Base-by-base conservation (phyloP, 2,113 vertebrate species). In the Australoheros scitulus region DNA sequence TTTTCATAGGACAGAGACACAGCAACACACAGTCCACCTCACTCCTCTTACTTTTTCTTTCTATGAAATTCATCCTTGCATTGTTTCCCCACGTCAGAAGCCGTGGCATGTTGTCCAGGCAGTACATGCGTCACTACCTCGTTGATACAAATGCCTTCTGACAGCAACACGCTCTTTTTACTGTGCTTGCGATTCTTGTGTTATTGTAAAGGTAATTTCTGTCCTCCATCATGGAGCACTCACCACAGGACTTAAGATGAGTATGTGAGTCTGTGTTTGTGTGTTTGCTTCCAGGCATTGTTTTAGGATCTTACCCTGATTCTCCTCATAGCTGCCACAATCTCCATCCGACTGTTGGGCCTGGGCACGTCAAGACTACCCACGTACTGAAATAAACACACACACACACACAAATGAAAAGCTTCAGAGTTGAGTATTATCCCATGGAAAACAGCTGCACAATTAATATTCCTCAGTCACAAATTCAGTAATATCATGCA, bases 331-430 rank as follows among this genome's bases (percentile, higher is more conserved):
- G 97, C 96, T 22, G 97, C 97, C 68, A 98, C 97, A 0, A 98
- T 98, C 94, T 98, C 97, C 97, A 98, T 96, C 0, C 97, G 97
- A 88, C 97, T 98, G 96, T 96, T 98, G 86, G 97, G 97, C 88
- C 97, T 95, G 57, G 97, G 96, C 7, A 98, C 97, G 1, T 98
- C 97, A 75, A 98, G 92, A 81, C 97, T 96, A 2, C 97, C 97
- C 5, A 98, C 97, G 68, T 98, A 98, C 97, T 96, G 95, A 52
- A 85, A 77, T 11, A 59, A 80, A 91, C 72, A 83, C 29, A 79
- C 17, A 85, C 24, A 77, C 5, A 82, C 24, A 77, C 5, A 82
- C 36, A 80, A 5, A 64, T 20, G 3, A 76, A 56, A 22, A 76
- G 17, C n/a, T 36, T 60, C 32, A 56, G 57, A 1, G 32, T 80